These are phyloP conservation scores for Crypturellus tataupa DNA, from an alignment of 2,797 vertebrate genomes.

Conservation along the genomic window DNA sequence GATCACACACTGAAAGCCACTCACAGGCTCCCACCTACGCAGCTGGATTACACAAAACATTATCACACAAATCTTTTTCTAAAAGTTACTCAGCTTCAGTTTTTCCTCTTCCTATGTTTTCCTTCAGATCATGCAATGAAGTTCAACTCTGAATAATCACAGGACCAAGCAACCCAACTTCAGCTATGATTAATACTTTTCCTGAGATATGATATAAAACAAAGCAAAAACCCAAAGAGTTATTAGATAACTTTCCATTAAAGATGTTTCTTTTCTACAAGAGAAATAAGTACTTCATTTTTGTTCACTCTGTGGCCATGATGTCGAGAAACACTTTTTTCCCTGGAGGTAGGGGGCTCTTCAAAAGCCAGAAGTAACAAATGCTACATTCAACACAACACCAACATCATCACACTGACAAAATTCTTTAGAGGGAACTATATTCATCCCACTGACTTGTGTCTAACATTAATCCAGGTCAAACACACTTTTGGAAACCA, in stretches of 20 bases:
- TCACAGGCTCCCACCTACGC: background rate
- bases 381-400: background rate
- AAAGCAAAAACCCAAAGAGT: background rate
- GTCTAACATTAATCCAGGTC: background rate
- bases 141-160: background rate
- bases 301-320: accelerated
- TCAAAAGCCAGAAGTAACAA: background rate
- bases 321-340: background rate
- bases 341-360: background rate
- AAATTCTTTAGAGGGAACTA: background rate
- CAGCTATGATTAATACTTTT: background rate
- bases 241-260: background rate
- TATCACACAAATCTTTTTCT: background rate
- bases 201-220: background rate
- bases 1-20: background rate
- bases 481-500: background rate
- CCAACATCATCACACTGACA: background rate
- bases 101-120: background rate
- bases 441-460: background rate
- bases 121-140: background rate
- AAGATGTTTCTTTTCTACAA: background rate
- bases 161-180: background rate
- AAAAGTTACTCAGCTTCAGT: background rate
- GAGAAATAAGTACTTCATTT: background rate
- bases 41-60: accelerated